A percentile compares a stretch with the other conserved stretches of the same genome.
phyloP scores from a whole-genome alignment of 1,140 invertebrate species.

The Campoletis sonorensis region DNA sequence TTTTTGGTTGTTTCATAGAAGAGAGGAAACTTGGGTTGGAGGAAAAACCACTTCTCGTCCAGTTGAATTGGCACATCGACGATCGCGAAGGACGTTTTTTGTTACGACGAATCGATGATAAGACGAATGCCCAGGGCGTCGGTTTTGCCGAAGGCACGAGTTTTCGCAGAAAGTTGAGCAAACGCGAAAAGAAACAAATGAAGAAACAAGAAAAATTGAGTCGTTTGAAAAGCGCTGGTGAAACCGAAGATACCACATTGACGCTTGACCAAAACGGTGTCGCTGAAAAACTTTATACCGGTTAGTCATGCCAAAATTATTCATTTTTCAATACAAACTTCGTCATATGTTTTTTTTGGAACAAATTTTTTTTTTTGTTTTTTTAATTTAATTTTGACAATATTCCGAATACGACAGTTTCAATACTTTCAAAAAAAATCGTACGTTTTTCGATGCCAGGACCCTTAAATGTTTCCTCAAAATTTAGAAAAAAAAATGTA shows the following conservation, averaged over 20 bases:
- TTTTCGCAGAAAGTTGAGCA: conserved; percentile 96
- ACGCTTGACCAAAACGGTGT: conserved; percentile 91
- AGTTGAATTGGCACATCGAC: conserved; percentile 99
- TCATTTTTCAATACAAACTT: too few species aligned
- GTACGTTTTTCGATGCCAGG: too few species aligned
- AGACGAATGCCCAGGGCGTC: conserved; percentile 80
- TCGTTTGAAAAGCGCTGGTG: conserved; percentile 82
- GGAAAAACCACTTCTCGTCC: conserved; percentile 97
- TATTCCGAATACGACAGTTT: too few species aligned
- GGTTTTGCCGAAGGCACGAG: conserved; percentile 81
- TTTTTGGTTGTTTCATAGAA: conserved; percentile 83
- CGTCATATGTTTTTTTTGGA: too few species aligned
- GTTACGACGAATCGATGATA: conserved; percentile 91
- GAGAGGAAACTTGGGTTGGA: conserved; percentile 90
- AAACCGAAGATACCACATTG: conserved; percentile 81
- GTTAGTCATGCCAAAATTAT: too few species aligned
- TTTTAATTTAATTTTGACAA: too few species aligned
- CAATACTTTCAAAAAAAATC: too few species aligned
- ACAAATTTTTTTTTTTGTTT: too few species aligned
- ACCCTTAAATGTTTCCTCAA: too few species aligned
- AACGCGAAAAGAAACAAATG: conserved; percentile 98
- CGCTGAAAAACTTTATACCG: conserved; percentile 94
- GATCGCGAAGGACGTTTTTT: conserved; percentile 98
- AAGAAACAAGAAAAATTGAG: conserved; percentile 98
- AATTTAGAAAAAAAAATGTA: too few species aligned